These are phyloP conservation scores for Rhadinocentrus ornatus DNA, from an alignment of 2,797 vertebrate genomes.

Conservation along the genomic window DNA sequence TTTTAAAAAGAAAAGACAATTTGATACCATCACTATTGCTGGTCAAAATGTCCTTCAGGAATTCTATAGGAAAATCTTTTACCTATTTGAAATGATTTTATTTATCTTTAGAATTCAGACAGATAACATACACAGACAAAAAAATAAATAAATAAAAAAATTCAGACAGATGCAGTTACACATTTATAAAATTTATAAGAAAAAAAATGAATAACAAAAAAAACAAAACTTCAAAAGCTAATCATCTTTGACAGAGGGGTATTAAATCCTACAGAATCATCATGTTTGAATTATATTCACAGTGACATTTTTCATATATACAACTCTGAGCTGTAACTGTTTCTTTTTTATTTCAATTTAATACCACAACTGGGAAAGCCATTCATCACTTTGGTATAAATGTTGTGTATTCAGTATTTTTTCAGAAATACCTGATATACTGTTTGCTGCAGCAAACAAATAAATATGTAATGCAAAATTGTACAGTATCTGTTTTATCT, in stretches of 20 bases:
- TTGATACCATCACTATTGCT: slow-evolving; percentile 70
- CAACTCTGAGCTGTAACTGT: slow-evolving; percentile 5
- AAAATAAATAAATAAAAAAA: too few species aligned
- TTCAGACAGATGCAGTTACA: slow-evolving; percentile 26
- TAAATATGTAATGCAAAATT: slow-evolving; percentile 19
- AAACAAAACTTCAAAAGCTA: background rate
- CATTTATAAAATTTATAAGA: slow-evolving; percentile 14
- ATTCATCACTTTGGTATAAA: slow-evolving; percentile 5
- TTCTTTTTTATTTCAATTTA: slow-evolving; percentile 18
- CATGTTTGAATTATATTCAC: slow-evolving; percentile 3
- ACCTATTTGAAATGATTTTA: slow-evolving; percentile 48
- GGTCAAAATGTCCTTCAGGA: slow-evolving; percentile 67
- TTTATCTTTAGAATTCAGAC: slow-evolving; percentile 50
- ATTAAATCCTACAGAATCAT: slow-evolving; percentile 20
- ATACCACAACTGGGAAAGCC: slow-evolving; percentile 4
- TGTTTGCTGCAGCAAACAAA: slow-evolving; percentile 19
- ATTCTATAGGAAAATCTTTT: slow-evolving; percentile 53
- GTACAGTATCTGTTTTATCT: slow-evolving; percentile 22
- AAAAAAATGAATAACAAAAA: background rate
- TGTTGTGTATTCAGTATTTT: slow-evolving; percentile 1
- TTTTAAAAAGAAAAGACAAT: slow-evolving; percentile 79
- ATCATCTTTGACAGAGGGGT: slow-evolving; percentile 15
- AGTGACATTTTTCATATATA: slow-evolving; percentile 9
- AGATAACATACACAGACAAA: too few species aligned
- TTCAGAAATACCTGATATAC: slow-evolving; percentile 1